phyloP scores from a whole-genome alignment of 2,888 invertebrate species.

The Callosobruchus maculatus region DNA sequence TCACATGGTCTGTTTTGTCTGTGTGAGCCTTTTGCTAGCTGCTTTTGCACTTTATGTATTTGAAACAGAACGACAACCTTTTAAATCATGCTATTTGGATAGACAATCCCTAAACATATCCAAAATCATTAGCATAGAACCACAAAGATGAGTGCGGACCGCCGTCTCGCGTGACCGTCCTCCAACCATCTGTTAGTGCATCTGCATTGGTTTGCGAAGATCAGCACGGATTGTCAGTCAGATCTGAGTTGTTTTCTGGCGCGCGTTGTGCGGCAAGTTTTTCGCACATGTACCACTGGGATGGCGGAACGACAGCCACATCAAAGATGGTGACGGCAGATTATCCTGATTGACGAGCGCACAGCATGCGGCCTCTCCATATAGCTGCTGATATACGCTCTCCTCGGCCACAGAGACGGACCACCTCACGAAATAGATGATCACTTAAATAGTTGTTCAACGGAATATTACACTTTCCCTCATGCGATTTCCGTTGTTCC shows the following conservation, averaged over 20 bases:
- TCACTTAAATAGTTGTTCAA: no score
- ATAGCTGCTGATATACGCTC: not conserved
- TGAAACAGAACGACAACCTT: no score
- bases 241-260: constrained; percentile 27
- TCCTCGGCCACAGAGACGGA: not conserved
- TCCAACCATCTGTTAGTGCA: not conserved
- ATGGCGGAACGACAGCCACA: constrained; percentile 36
- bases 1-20: no score
- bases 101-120: no score
- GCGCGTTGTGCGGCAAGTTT: constrained; percentile 29
- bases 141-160: not conserved
- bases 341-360: constrained; percentile 44
- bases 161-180: not conserved
- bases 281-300: constrained; percentile 40
- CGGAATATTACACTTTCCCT: no score
- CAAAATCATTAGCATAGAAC: no score
- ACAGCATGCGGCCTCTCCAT: constrained; percentile 16
- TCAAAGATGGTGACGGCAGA: constrained; percentile 46
- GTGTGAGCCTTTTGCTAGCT: no score
- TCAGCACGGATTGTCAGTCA: constrained; percentile 21
- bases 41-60: no score
- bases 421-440: not conserved
- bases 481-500: no score
- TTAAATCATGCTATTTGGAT: no score
- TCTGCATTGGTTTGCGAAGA: not conserved